These are phyloP conservation scores for Drosophila kambysellisi DNA, from an alignment of 2,888 invertebrate genomes.

Conservation along the genomic window DNA sequence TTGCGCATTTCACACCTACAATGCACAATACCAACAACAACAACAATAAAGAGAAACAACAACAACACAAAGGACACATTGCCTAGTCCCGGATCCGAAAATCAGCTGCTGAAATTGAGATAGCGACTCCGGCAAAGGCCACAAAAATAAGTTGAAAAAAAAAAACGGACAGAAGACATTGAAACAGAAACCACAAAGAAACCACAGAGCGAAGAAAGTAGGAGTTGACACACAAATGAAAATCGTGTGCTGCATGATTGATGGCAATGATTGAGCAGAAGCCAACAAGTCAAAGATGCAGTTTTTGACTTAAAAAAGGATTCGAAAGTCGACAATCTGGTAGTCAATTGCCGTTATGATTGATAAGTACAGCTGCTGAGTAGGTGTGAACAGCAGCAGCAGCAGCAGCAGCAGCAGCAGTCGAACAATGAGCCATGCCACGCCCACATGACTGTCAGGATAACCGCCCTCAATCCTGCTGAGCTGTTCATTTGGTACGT, in stretches of 20 bases:
- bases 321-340: constrained; percentile 48
- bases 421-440: constrained; percentile 32
- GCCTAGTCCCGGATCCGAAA: constrained; percentile 51
- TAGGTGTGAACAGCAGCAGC: constrained; percentile 70
- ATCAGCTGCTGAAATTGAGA: constrained; percentile 77
- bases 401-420: constrained; percentile 25
- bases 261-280: constrained; percentile 74
- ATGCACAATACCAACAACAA: constrained; percentile 38
- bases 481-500: constrained; percentile 66
- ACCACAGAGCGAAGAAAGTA: constrained; percentile 64
- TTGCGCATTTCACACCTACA: constrained; percentile 83
- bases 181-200: constrained; percentile 11
- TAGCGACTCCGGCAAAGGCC: constrained; percentile 12
- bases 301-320: constrained; percentile 59
- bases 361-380: constrained; percentile 52
- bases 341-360: constrained; percentile 70
- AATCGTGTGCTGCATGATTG: constrained; percentile 63
- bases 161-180: background rate
- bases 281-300: constrained; percentile 64
- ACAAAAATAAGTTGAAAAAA: constrained; percentile 12
- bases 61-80: constrained; percentile 35
- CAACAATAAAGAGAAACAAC: constrained; percentile 20
- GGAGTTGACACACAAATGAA: constrained; percentile 75
- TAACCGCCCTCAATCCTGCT: constrained; percentile 9
- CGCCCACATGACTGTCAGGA: constrained; percentile 43